Percentiles rank a stretch among this genome's conserved stretches.
Evolutionary conservation across 2,113 vertebrate genomes (phyloP).

Genomic region (Vicugna pacos): DNA sequence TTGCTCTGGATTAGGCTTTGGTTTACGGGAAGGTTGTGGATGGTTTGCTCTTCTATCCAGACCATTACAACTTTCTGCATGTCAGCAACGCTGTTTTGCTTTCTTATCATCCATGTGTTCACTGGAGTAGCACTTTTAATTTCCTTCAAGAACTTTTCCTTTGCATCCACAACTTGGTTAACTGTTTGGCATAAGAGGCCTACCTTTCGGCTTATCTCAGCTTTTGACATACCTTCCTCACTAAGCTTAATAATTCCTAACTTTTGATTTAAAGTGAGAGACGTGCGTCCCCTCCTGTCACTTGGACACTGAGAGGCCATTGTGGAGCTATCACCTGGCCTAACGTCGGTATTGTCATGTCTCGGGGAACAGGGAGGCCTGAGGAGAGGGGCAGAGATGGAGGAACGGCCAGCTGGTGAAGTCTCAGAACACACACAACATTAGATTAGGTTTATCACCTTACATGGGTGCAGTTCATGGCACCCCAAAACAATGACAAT

Average conservation of each 20-base stretch:
- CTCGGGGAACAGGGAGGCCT: neutral
- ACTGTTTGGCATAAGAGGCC: neutral
- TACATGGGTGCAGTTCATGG: neutral
- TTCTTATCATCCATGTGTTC: neutral
- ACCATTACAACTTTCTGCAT: neutral
- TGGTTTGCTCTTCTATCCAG: neutral
- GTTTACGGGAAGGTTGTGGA: too few species aligned
- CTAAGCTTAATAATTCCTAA: neutral
- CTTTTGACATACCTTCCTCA: neutral
- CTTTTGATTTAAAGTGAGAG: neutral
- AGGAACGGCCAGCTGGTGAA: neutral
- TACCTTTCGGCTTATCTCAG: too few species aligned
- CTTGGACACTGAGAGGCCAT: neutral
- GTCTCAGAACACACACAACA: neutral
- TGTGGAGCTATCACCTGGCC: neutral
- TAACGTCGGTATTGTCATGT: neutral
- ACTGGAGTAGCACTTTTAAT: neutral
- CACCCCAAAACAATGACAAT: neutral
- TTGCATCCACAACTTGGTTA: neutral
- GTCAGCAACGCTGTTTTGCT: neutral
- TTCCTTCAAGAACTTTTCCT: neutral
- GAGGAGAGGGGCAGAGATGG: neutral
- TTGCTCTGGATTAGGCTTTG: neutral
- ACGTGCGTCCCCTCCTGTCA: neutral
- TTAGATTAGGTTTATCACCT: neutral